Conservation (phyloP, 2,797 vertebrate genomes). For the Coccyzus lansbergi region DNA sequence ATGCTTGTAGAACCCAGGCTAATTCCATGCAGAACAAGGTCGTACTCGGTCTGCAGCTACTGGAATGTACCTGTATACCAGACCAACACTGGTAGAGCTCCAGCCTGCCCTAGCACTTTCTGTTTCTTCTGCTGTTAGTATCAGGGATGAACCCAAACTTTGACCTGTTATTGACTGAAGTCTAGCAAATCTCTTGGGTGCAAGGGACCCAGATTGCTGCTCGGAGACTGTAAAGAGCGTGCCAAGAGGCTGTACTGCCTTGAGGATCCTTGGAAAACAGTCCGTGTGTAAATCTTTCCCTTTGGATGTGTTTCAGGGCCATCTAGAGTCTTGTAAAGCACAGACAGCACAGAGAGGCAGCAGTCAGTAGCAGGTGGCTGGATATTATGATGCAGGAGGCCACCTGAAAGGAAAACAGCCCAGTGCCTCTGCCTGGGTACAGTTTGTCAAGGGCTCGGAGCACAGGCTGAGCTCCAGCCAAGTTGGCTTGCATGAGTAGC, state of each 20-base stretch:
- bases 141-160: neutral
- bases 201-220: neutral
- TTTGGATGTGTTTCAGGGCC: neutral
- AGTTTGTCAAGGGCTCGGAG: neutral
- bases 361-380: neutral
- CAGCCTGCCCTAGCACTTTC: neutral
- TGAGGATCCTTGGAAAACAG: neutral
- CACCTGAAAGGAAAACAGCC: neutral
- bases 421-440: neutral
- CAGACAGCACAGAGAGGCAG: neutral
- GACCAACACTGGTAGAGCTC: neutral
- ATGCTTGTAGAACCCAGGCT: neutral
- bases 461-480: neutral
- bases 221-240: neutral
- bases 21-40: neutral
- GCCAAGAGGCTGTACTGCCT: neutral
- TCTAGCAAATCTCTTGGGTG: neutral
- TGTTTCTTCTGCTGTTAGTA: neutral
- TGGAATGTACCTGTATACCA: fast-evolving
- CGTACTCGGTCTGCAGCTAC: neutral
- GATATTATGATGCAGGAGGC: neutral
- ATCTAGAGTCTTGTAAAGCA: neutral
- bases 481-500: neutral
- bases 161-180: neutral
- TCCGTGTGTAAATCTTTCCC: neutral